phyloP scores from a whole-genome alignment of 30 jellyfish, hydroid and myxozoan genomes.

The Mastigias papua region DNA sequence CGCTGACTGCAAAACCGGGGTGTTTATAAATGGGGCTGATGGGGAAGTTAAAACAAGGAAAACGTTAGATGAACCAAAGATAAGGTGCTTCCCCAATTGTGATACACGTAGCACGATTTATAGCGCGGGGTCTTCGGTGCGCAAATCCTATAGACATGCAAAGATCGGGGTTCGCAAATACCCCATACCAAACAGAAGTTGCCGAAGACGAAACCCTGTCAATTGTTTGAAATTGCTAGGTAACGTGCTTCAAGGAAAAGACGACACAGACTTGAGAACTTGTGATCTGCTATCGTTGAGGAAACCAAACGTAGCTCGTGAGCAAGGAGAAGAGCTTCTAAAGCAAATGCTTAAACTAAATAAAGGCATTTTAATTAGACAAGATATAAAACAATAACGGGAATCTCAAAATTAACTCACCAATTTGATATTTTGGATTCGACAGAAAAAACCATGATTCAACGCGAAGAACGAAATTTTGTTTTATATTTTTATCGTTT shows the following conservation, averaged over 20 bases:
- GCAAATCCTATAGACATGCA: slow-evolving; percentile 1
- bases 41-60: background rate
- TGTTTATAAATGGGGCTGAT: background rate
- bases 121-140: background rate
- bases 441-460: background rate
- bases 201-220: background rate
- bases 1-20: background rate
- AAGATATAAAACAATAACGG: background rate
- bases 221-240: background rate
- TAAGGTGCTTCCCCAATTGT: background rate
- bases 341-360: slow-evolving; percentile 56
- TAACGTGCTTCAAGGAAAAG: background rate
- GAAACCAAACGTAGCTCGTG: slow-evolving; percentile 39
- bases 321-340: slow-evolving; percentile 62
- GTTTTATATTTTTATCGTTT: too few relatives aligned
- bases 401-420: background rate
- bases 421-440: background rate
- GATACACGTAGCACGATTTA: background rate
- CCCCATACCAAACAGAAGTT: slow-evolving; percentile 35
- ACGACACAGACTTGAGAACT: background rate
- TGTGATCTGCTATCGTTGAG: background rate
- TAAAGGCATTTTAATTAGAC: slow-evolving; percentile 9
- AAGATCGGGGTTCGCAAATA: slow-evolving; percentile 26
- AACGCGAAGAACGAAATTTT: too few relatives aligned
- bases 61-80: slow-evolving; percentile 10